phyloP scores from a whole-genome alignment of 2,797 vertebrate genomes.

The Allobates femoralis region DNA sequence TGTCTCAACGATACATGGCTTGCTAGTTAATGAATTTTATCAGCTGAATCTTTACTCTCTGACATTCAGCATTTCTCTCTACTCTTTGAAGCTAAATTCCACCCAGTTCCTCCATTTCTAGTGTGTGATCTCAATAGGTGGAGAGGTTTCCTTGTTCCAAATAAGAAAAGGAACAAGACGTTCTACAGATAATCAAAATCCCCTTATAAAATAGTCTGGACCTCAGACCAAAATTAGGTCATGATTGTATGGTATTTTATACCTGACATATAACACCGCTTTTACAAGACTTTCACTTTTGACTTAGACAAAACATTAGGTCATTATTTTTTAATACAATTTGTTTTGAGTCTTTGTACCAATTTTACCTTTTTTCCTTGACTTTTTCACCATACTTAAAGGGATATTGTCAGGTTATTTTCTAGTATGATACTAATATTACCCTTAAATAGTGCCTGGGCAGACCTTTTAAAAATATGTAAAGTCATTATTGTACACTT shows the following conservation, averaged over 20 bases:
- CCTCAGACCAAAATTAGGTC: not conserved
- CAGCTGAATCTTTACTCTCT: not conserved
- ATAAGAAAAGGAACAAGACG: not conserved
- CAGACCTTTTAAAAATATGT: no score
- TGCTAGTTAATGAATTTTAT: not conserved
- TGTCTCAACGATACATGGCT: not conserved
- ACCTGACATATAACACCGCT: not conserved
- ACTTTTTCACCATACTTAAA: no score
- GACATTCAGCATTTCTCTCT: not conserved
- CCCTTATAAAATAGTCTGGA: not conserved
- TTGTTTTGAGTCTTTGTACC: not conserved
- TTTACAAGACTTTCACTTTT: not conserved
- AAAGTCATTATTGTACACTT: no score
- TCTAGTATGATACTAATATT: no score
- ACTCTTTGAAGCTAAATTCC: conserved; percentile 1
- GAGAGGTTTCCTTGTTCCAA: conserved; percentile 24
- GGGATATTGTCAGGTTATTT: no score
- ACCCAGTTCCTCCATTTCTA: conserved; percentile 14
- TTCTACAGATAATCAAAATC: not conserved
- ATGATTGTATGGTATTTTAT: not conserved
- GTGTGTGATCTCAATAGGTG: conserved; percentile 38
- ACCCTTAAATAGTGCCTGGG: no score
- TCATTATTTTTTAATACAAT: not conserved
- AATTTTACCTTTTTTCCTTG: not conserved
- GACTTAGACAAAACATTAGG: not conserved